phyloP scores from a whole-genome alignment of 2,888 invertebrate species.

The Bunonema sp. region DNA sequence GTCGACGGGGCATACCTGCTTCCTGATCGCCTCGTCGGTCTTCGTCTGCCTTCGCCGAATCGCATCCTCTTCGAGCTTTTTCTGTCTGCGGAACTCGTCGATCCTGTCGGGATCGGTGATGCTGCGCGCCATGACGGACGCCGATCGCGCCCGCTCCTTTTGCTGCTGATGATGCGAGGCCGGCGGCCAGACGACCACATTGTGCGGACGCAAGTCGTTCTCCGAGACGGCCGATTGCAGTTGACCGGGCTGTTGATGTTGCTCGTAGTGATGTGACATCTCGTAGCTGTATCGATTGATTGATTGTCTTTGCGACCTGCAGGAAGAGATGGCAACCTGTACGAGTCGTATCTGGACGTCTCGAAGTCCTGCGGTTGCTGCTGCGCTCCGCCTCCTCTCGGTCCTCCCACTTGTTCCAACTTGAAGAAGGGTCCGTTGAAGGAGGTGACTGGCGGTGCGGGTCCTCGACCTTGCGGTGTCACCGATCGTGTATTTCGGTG shows the following conservation, averaged over 20 bases:
- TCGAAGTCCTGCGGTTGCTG: conserved; percentile 4
- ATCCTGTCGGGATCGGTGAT: conserved; percentile 32
- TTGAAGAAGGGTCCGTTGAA: conserved; percentile 43
- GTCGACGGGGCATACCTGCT: too few species aligned
- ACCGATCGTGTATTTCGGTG: too few species aligned
- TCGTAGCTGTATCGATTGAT: too few species aligned
- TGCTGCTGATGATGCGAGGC: too few species aligned
- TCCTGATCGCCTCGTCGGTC: conserved; percentile 16
- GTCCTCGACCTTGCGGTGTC: too few species aligned
- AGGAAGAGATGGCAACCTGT: neutral
- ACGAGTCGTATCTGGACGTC: neutral
- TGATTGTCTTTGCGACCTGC: too few species aligned
- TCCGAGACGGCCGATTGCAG: neutral
- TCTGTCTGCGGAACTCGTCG: conserved; percentile 28
- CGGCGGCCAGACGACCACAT: conserved; percentile 42
- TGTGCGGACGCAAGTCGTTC: conserved; percentile 1
- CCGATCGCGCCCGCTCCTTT: conserved; percentile 17
- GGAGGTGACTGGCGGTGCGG: conserved; percentile 14
- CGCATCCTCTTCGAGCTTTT: conserved; percentile 29
- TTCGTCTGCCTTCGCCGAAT: conserved; percentile 22
- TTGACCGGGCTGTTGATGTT: neutral
- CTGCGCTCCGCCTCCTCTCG: conserved; percentile 4
- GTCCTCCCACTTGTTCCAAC: conserved; percentile 26
- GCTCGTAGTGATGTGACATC: too few species aligned
- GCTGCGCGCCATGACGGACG: conserved; percentile 25